Percentiles rank a stretch among this genome's conserved stretches.
Evolutionary conservation across 2,888 invertebrate genomes (phyloP).

Genomic region (Cephus pulcher): DNA sequence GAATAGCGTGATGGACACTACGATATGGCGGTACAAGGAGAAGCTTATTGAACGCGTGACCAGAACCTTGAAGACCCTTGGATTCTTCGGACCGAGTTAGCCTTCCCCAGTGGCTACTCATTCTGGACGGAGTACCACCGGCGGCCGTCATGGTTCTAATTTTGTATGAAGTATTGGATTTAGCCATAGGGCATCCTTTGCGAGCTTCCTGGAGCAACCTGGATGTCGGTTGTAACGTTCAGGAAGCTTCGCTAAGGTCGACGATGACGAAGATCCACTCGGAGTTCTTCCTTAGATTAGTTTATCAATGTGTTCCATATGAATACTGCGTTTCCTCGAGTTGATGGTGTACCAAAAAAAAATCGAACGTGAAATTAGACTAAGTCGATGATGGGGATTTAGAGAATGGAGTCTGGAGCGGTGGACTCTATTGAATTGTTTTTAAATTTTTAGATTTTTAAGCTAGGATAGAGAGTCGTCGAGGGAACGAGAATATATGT

Average conservation of each 20-base stretch:
- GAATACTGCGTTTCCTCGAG: not conserved
- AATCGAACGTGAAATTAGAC: not conserved
- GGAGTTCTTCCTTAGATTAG: not conserved
- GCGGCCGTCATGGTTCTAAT: not conserved
- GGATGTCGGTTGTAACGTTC: not conserved
- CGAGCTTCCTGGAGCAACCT: not conserved
- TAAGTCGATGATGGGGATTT: not conserved
- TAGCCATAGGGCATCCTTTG: not conserved
- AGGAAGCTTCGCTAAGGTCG: not conserved
- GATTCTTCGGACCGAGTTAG: conserved; percentile 73
- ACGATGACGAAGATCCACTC: not conserved
- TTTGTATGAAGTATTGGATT: not conserved
- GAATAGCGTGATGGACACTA: conserved; percentile 84
- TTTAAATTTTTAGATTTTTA: not conserved
- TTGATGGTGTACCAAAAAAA: not conserved
- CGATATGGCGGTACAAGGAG: conserved; percentile 89
- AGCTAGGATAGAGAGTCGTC: not conserved
- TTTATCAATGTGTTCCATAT: not conserved
- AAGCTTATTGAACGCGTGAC: conserved; percentile 78
- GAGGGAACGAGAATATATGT: not conserved
- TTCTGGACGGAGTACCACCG: conserved; percentile 11
- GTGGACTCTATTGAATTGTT: not conserved
- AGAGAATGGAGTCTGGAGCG: not conserved
- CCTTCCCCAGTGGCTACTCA: conserved; percentile 9
- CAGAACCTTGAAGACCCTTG: conserved; percentile 77